A percentile compares a stretch with the other conserved stretches of the same genome.
Evolutionary conservation across 2,888 invertebrate genomes (phyloP).

Genomic region (Platyscelio sp.): DNA sequence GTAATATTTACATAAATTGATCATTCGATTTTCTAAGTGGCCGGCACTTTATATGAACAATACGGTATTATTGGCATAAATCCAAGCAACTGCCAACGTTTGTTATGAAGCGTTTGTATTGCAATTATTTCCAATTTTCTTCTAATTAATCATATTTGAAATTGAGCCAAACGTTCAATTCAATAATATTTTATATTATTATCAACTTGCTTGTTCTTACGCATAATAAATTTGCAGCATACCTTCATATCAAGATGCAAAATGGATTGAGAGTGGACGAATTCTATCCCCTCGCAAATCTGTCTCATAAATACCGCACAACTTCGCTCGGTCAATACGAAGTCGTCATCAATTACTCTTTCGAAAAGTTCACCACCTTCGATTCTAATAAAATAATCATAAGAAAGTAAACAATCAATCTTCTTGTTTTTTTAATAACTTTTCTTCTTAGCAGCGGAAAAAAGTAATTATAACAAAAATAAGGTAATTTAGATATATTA

Average conservation of each 20-base stretch:
- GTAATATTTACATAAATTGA: no score
- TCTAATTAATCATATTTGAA: slow-evolving; percentile 47
- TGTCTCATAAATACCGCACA: slow-evolving; percentile 99
- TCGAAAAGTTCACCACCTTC: slow-evolving; percentile 99
- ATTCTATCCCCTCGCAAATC: slow-evolving; percentile 98
- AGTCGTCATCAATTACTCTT: slow-evolving; percentile 99
- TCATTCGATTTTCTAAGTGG: slow-evolving; percentile 40
- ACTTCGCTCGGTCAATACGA: slow-evolving; percentile 97
- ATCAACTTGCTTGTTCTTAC: background rate
- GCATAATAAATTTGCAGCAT: slow-evolving; percentile 67
- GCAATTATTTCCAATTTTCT: slow-evolving; percentile 50
- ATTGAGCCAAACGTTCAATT: slow-evolving; percentile 36
- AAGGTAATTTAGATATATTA: no score
- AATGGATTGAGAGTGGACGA: slow-evolving; percentile 97
- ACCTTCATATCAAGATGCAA: slow-evolving; percentile 99
- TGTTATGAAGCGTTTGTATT: slow-evolving; percentile 50
- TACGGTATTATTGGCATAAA: slow-evolving; percentile 43
- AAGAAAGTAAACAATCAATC: background rate
- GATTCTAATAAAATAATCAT: slow-evolving; percentile 88
- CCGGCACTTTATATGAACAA: slow-evolving; percentile 32
- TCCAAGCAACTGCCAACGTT: slow-evolving; percentile 41
- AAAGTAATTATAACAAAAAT: no score
- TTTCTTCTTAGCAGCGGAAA: no score
- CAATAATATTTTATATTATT: slow-evolving; percentile 34
- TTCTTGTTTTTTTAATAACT: no score